These are phyloP conservation scores for Coilia nasus DNA, from an alignment of 2,797 vertebrate genomes.

Conservation along the genomic window DNA sequence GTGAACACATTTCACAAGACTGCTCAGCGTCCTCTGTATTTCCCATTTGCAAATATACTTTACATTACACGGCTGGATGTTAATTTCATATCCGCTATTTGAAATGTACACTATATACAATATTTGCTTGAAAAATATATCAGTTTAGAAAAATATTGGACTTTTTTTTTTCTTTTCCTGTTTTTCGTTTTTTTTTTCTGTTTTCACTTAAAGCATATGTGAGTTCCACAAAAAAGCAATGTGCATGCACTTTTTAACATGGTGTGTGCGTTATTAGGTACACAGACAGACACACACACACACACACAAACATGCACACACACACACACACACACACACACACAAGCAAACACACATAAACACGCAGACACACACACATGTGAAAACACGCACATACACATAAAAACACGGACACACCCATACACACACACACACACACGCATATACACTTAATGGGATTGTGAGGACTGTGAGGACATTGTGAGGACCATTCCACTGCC, in stretches of 20 bases:
- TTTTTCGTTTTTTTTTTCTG: constrained; percentile 41
- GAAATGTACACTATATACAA: constrained; percentile 83
- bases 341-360: neutral
- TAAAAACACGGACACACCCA: neutral
- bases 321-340: neutral
- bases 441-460: neutral
- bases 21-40: constrained; percentile 59
- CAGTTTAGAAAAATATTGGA: constrained; percentile 64
- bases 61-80: constrained; percentile 53
- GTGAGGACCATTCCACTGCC: constrained; percentile 35
- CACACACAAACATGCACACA: neutral
- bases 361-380: neutral
- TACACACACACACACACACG: no score
- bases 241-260: constrained; percentile 46
- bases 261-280: neutral
- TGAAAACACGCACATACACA: neutral
- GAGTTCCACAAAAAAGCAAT: constrained; percentile 54
- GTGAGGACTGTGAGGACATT: neutral
- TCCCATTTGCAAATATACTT: constrained; percentile 53
- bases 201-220: constrained; percentile 59
- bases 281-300: neutral
- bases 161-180: constrained; percentile 41
- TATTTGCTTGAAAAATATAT: constrained; percentile 69
- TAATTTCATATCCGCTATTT: constrained; percentile 57
- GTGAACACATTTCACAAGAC: constrained; percentile 57